These are phyloP conservation scores for Cremastinae sp. DNA, from an alignment of 2,888 invertebrate species.

Conservation along the genomic window DNA sequence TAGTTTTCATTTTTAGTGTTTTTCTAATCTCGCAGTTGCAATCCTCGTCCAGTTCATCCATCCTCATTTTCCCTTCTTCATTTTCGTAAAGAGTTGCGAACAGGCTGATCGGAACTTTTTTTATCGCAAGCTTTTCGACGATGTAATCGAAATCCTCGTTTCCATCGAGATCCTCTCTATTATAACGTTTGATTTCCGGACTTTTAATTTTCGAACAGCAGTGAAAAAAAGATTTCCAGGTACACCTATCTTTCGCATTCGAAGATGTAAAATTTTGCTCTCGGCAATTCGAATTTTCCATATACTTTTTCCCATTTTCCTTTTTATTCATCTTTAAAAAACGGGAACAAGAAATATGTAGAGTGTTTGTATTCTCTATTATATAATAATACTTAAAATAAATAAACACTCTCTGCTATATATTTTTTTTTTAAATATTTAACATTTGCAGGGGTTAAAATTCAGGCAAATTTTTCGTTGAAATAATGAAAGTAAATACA, in stretches of 20 bases:
- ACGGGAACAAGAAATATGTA: no score
- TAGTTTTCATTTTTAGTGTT: not conserved
- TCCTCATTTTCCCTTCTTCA: not conserved
- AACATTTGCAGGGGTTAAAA: no score
- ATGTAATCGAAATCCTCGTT: slow-evolving; percentile 67
- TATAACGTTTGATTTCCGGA: slow-evolving; percentile 1
- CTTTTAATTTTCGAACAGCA: slow-evolving; percentile 39
- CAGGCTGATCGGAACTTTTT: slow-evolving; percentile 65
- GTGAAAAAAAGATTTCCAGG: slow-evolving; percentile 50
- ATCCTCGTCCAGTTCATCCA: not conserved
- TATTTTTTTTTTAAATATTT: no score
- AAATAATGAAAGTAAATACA: no score
- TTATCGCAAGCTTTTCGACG: slow-evolving; percentile 70
- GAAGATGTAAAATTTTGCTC: not conserved
- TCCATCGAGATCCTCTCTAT: slow-evolving; percentile 25
- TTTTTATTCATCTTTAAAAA: not conserved
- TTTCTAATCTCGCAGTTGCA: slow-evolving; percentile 16
- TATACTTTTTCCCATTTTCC: not conserved
- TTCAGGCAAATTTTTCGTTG: no score
- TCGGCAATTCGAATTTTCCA: no score
- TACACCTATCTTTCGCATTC: slow-evolving; percentile 4
- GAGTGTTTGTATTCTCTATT: no score
- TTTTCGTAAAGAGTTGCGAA: slow-evolving; percentile 58
- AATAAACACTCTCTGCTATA: no score
- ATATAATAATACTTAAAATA: no score